Conservation (phyloP, 1,140 invertebrate genomes). For the Conus betulinus region DNA sequence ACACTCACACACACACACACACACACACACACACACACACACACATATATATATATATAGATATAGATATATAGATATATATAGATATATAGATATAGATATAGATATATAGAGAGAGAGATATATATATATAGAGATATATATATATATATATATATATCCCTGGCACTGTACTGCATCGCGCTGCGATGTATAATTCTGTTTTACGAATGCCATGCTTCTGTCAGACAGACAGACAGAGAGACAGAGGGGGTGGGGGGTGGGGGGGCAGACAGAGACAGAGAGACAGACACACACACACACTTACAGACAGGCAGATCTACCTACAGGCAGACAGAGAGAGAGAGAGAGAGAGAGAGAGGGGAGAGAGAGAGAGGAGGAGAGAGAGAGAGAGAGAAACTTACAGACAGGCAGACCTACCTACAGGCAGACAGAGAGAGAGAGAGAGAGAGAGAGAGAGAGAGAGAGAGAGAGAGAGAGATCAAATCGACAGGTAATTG, state of each 20-base stretch:
- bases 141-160: not conserved
- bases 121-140: not conserved
- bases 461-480: too few relatives aligned
- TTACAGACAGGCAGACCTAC: not conserved
- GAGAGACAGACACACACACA: not conserved
- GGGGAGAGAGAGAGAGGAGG: not conserved
- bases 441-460: too few relatives aligned
- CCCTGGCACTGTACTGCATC: too few relatives aligned
- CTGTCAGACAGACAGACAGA: not conserved
- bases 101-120: not conserved
- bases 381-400: not conserved
- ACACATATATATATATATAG: not conserved
- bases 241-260: not conserved
- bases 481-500: too few relatives aligned
- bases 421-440: not conserved
- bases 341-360: not conserved
- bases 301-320: not conserved
- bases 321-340: not conserved
- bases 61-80: not conserved
- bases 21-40: not conserved
- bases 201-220: too few relatives aligned
- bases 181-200: too few relatives aligned
- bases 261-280: not conserved
- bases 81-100: not conserved
- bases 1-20: not conserved